Conservation (phyloP, 1,140 invertebrate species). For the Cryptotermes secundus region DNA sequence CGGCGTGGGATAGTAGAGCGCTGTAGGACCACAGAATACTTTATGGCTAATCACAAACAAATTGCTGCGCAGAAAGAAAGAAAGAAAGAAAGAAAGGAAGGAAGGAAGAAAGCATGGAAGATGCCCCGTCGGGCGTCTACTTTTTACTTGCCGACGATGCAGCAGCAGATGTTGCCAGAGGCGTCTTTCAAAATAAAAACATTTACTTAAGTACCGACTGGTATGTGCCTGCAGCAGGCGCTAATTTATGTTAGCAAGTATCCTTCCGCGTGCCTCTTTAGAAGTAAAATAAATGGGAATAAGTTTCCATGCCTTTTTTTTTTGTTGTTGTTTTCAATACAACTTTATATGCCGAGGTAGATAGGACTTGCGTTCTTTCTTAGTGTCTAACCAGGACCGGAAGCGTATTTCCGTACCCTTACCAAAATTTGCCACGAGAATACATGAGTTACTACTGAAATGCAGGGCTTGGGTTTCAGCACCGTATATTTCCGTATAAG, state of each 20-base stretch:
- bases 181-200: not conserved
- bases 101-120: too few relatives aligned
- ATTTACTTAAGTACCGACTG: not conserved
- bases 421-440: not conserved
- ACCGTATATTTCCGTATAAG: too few relatives aligned
- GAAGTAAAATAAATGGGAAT: constrained; percentile 19
- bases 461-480: too few relatives aligned
- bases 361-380: not conserved
- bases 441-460: too few relatives aligned
- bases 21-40: not conserved
- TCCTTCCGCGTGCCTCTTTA: not conserved
- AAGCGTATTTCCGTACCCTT: not conserved
- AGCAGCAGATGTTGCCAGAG: not conserved
- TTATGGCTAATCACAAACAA: not conserved
- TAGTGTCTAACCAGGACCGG: not conserved
- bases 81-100: too few relatives aligned
- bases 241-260: not conserved
- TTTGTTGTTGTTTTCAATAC: constrained; percentile 10
- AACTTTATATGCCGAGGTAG: not conserved
- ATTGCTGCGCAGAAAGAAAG: not conserved
- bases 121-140: too few relatives aligned
- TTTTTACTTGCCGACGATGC: not conserved
- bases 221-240: not conserved
- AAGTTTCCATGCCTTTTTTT: not conserved
- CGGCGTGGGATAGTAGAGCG: too few relatives aligned